These are phyloP conservation scores for Rhogogaster chlorosoma DNA, from an alignment of 2,888 invertebrate species.

Conservation along the genomic window DNA sequence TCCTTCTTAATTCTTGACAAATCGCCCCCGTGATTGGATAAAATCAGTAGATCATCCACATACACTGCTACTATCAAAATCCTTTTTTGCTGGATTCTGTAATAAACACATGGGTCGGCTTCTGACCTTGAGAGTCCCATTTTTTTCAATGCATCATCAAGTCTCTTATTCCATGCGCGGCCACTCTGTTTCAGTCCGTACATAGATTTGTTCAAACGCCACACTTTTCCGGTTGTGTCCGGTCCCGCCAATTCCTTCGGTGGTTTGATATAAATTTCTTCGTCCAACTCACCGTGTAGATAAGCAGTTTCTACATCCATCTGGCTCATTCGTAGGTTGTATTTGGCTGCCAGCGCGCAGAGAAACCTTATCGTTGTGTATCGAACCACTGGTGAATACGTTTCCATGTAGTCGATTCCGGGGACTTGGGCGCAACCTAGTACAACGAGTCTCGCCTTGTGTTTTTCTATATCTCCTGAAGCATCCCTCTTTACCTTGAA, in stretches of 20 bases:
- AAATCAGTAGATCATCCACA: constrained; percentile 60
- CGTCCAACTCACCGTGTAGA: constrained; percentile 63
- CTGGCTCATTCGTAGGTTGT: no score
- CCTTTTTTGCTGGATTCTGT: constrained; percentile 41
- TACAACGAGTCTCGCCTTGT: constrained; percentile 62
- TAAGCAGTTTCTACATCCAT: no score
- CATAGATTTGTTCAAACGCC: constrained; percentile 50
- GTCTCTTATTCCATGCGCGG: constrained; percentile 57
- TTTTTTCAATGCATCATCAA: constrained; percentile 51
- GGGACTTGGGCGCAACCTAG: constrained; percentile 62
- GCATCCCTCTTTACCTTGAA: constrained; percentile 54
- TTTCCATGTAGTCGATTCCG: constrained; percentile 64
- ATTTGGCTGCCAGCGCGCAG: constrained; percentile 60
- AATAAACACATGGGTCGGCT: constrained; percentile 61
- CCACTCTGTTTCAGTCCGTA: constrained; percentile 54
- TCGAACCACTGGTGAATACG: constrained; percentile 64
- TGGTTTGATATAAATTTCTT: constrained; percentile 61
- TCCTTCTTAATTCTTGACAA: background rate
- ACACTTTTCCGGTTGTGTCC: constrained; percentile 15
- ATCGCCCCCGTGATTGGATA: constrained; percentile 47
- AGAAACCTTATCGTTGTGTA: constrained; percentile 61
- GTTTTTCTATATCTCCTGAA: constrained; percentile 46
- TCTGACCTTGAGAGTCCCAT: constrained; percentile 54
- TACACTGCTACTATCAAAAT: constrained; percentile 53
- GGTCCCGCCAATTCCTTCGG: constrained; percentile 4